Conservation (phyloP, 2,888 invertebrate genomes). For the Eudemis profundana region DNA sequence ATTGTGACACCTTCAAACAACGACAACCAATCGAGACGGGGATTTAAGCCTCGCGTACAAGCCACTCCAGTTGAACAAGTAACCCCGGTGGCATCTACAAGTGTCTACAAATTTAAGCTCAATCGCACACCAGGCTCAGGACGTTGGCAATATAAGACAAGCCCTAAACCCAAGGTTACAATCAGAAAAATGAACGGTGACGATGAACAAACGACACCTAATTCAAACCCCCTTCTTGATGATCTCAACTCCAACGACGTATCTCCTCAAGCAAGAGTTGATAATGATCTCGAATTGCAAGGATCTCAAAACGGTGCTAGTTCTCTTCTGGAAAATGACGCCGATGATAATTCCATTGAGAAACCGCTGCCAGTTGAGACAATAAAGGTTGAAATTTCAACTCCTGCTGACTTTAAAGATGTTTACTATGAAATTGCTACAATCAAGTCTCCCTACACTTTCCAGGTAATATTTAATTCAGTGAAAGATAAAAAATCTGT, state of each 20-base stretch:
- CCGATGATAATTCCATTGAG: conserved; percentile 88
- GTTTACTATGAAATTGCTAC: conserved; percentile 96
- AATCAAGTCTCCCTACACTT: conserved; percentile 94
- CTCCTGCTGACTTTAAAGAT: conserved; percentile 93
- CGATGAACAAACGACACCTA: conserved; percentile 81
- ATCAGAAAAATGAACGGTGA: conserved; percentile 89
- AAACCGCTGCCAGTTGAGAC: conserved; percentile 90
- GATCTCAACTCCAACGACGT: conserved; percentile 82
- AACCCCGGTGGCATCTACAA: conserved; percentile 81
- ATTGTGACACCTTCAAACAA: conserved; percentile 73
- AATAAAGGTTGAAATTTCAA: conserved; percentile 94
- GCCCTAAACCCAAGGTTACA: conserved; percentile 93
- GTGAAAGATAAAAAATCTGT: not conserved
- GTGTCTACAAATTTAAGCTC: conserved; percentile 92
- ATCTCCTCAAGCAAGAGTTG: conserved; percentile 84
- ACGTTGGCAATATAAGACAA: conserved; percentile 96
- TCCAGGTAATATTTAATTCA: conserved; percentile 88
- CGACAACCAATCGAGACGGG: conserved; percentile 82
- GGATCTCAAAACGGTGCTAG: conserved; percentile 88
- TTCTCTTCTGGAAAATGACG: conserved; percentile 85
- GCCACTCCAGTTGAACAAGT: conserved; percentile 83
- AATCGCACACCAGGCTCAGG: conserved; percentile 93
- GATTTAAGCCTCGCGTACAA: conserved; percentile 89
- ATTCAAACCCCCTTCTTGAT: conserved; percentile 74
- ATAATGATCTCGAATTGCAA: conserved; percentile 89